A percentile compares a stretch with the other conserved stretches of the same genome.
Evolutionary conservation across 2,797 vertebrate species (phyloP).

Genomic region (Distichodus sexfasciatus): DNA sequence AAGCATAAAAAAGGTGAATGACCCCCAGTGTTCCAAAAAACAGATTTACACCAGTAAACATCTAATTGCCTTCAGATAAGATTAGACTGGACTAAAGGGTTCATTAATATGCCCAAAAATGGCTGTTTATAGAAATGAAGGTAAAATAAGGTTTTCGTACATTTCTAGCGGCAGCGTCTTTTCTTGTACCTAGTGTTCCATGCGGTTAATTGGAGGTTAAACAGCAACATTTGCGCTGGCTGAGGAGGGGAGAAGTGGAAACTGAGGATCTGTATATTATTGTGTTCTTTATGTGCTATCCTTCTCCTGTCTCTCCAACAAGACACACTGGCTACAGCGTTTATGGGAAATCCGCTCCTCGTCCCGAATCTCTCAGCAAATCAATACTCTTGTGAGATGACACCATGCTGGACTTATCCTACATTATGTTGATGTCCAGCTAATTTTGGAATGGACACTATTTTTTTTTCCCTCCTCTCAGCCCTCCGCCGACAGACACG

Average conservation of each 20-base stretch:
- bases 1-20: too few relatives aligned
- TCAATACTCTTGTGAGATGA: conserved; percentile 91
- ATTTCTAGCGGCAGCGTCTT: too few relatives aligned
- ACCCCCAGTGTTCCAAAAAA: too few relatives aligned
- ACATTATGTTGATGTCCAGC: conserved; percentile 89
- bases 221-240: conserved; percentile 56
- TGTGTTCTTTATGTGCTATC: conserved; percentile 58
- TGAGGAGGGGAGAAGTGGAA: conserved; percentile 49
- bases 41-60: too few relatives aligned
- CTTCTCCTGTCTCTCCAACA: conserved; percentile 74
- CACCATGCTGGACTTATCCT: conserved; percentile 84
- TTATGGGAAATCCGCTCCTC: conserved; percentile 87
- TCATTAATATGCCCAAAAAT: too few relatives aligned
- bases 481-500: conserved; percentile 79
- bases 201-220: conserved; percentile 55
- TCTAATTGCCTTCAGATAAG: too few relatives aligned
- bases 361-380: conserved; percentile 82
- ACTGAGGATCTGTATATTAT: conserved; percentile 59
- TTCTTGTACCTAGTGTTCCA: conserved; percentile 8
- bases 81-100: too few relatives aligned
- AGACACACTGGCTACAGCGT: conserved; percentile 77
- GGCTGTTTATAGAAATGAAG: too few relatives aligned
- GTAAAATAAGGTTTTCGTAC: too few relatives aligned
- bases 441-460: conserved; percentile 89
- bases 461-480: conserved; percentile 52